These are phyloP conservation scores for Panagrolaimus sp. DNA, from an alignment of 1,140 invertebrate species.

Conservation along the genomic window DNA sequence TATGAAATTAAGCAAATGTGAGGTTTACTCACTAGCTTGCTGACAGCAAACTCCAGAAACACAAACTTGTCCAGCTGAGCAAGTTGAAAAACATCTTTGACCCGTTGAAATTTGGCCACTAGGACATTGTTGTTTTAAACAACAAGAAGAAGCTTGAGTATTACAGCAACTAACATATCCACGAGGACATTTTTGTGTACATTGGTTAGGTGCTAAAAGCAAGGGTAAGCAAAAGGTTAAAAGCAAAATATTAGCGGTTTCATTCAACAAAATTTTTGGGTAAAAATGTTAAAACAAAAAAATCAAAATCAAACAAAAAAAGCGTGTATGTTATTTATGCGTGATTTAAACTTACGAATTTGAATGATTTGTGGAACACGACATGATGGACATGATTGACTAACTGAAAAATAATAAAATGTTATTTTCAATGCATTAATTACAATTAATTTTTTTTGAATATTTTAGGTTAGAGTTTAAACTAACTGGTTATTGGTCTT, in stretches of 20 bases:
- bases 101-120: conserved; percentile 4
- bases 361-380: conserved; percentile 30
- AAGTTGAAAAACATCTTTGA: conserved; percentile 17
- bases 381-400: conserved; percentile 14
- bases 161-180: conserved; percentile 21
- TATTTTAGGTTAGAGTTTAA: not conserved
- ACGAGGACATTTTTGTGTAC: conserved; percentile 14
- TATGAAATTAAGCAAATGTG: conserved; percentile 12
- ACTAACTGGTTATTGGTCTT: conserved; percentile 11
- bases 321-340: too few relatives aligned
- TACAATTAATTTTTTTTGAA: not conserved
- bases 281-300: not conserved
- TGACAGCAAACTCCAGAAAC: conserved; percentile 17
- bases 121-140: conserved; percentile 17
- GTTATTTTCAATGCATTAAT: too few relatives aligned
- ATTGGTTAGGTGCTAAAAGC: conserved; percentile 4
- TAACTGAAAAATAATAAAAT: conserved; percentile 22
- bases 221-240: conserved; percentile 14
- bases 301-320: not conserved
- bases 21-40: not conserved
- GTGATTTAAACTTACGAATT: conserved; percentile 23
- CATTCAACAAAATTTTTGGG: not conserved
- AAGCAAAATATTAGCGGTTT: conserved; percentile 14
- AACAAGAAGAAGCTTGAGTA: conserved; percentile 18
- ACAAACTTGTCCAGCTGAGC: conserved; percentile 17